Evolutionary conservation across 1,140 invertebrate species (phyloP).

Genomic region (Globodera ellingtonae): DNA sequence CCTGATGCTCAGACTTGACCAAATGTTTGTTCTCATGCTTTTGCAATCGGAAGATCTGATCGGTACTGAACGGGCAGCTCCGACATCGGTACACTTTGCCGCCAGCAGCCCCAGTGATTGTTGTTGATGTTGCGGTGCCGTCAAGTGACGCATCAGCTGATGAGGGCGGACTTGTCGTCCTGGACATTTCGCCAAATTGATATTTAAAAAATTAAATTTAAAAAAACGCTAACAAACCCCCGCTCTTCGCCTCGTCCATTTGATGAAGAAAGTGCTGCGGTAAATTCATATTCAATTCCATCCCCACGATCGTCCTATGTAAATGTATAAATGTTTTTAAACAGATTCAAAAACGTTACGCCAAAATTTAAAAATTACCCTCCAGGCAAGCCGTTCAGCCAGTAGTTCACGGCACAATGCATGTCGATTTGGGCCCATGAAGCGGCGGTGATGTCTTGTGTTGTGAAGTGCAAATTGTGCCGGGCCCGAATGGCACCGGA

Average conservation of each 20-base stretch:
- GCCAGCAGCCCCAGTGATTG: neutral
- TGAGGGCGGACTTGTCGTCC: neutral
- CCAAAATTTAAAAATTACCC: neutral
- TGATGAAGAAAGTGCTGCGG: neutral
- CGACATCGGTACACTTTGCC: constrained; percentile 17
- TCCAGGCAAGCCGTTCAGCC: constrained; percentile 18
- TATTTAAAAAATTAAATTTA: too few relatives aligned
- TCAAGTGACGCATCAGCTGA: neutral
- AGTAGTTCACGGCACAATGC: constrained; percentile 17
- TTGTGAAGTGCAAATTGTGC: constrained; percentile 11
- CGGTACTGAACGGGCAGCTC: constrained; percentile 26
- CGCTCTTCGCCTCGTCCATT: neutral
- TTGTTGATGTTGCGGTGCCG: neutral
- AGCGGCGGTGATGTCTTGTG: neutral
- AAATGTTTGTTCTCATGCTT: constrained; percentile 41
- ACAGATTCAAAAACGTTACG: too few relatives aligned
- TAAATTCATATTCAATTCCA: neutral
- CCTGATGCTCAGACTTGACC: constrained; percentile 39
- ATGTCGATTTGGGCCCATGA: neutral
- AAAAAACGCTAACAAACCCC: neutral
- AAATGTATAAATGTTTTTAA: neutral
- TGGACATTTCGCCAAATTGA: neutral
- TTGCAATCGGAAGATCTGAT: constrained; percentile 32
- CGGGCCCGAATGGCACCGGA: constrained; percentile 11
- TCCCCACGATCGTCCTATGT: neutral